Evolutionary conservation across 2,797 vertebrate genomes (phyloP).

Genomic region (Myiotriccus ornatus): DNA sequence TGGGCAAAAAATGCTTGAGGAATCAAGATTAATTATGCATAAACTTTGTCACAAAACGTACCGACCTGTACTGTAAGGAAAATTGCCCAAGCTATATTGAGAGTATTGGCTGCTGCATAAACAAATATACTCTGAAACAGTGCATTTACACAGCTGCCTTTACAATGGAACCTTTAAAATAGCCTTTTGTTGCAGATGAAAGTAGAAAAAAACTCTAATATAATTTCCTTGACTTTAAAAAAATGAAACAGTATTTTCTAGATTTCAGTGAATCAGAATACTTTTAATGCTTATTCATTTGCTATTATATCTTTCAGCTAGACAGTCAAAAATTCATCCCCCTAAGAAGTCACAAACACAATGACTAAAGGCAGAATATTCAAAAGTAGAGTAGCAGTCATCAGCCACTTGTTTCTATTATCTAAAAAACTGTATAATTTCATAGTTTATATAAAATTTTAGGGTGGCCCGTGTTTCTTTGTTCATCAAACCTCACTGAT

Average conservation of each 20-base stretch:
- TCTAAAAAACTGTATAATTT: neutral
- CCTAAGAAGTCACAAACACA: neutral
- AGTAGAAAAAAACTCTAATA: neutral
- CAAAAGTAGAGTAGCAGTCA: neutral
- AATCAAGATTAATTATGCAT: neutral
- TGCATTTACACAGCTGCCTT: neutral
- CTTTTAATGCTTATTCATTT: neutral
- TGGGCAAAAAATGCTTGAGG: neutral
- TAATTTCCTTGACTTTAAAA: neutral
- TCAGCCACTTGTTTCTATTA: neutral
- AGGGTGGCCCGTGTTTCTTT: neutral
- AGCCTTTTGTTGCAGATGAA: neutral
- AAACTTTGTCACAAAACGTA: neutral
- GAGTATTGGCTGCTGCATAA: neutral
- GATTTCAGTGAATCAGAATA: neutral
- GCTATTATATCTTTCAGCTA: neutral
- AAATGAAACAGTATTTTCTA: neutral
- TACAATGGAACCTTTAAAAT: neutral
- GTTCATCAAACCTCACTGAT: neutral
- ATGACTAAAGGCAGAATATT: neutral
- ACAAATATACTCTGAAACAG: neutral
- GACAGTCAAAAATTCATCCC: neutral
- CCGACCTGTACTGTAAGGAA: neutral
- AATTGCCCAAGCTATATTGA: neutral
- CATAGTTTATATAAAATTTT: neutral